phyloP scores from a whole-genome alignment of 2,888 invertebrate species.

The Pachycephus smyrnensis region DNA sequence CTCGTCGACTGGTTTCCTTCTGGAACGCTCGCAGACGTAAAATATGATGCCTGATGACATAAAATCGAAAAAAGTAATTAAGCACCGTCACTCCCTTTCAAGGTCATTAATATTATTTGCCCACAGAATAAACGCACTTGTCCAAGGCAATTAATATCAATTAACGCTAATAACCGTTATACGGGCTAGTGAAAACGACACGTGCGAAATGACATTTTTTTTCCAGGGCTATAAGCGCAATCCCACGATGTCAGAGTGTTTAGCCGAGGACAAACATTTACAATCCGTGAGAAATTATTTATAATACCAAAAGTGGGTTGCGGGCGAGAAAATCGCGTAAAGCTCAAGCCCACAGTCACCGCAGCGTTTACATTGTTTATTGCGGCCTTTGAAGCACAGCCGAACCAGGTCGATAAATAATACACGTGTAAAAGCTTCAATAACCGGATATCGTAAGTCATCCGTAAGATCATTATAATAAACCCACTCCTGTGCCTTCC shows the following conservation, averaged over 20 bases:
- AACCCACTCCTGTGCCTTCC: neutral
- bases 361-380: no score
- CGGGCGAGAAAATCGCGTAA: neutral
- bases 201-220: neutral
- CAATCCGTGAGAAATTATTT: neutral
- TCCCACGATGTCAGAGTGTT: neutral
- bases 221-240: neutral
- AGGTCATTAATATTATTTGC: neutral
- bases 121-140: neutral
- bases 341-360: neutral
- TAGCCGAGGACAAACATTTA: neutral
- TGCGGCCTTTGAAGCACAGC: neutral
- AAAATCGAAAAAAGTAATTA: neutral
- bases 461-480: neutral
- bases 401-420: neutral
- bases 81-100: neutral
- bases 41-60: constrained; percentile 62
- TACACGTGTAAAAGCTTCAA: neutral
- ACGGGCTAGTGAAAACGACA: neutral
- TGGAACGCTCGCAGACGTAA: constrained; percentile 68
- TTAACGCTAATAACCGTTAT: neutral
- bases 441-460: neutral
- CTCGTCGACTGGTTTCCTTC: constrained; percentile 78
- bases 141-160: neutral
- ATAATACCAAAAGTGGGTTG: neutral